These are phyloP conservation scores for Schizaphis graminum DNA, from an alignment of 2,888 invertebrate genomes.

Conservation along the genomic window DNA sequence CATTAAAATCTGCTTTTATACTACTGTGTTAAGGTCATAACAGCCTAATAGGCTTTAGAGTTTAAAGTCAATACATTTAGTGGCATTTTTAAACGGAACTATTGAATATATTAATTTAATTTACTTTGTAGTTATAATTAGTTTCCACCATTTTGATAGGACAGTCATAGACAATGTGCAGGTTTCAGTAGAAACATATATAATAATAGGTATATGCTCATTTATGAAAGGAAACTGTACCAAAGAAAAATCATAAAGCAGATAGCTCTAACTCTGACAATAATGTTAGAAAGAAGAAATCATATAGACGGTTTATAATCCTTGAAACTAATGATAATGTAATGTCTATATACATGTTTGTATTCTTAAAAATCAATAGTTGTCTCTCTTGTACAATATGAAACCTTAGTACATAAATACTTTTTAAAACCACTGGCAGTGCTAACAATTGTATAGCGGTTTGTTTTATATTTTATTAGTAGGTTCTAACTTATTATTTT, in stretches of 20 bases:
- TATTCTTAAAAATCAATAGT: slow-evolving; percentile 51
- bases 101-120: not conserved
- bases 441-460: not conserved
- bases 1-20: not conserved
- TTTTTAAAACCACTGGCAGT: not conserved
- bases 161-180: not conserved
- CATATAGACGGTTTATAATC: not conserved
- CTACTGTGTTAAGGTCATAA: not conserved
- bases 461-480: not conserved
- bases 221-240: not conserved
- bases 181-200: not conserved
- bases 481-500: not conserved
- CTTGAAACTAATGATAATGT: not conserved
- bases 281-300: not conserved
- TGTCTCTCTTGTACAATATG: not conserved
- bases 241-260: not conserved
- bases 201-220: not conserved
- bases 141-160: not conserved
- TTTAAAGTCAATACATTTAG: not conserved
- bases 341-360: not conserved
- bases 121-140: not conserved
- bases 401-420: slow-evolving; percentile 49
- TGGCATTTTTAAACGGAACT: not conserved
- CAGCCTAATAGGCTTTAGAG: not conserved
- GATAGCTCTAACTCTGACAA: not conserved